Percentiles rank a stretch among this genome's conserved stretches.
phyloP scores from a whole-genome alignment of 2,888 invertebrate genomes.

The Siphlonurus alternatus region DNA sequence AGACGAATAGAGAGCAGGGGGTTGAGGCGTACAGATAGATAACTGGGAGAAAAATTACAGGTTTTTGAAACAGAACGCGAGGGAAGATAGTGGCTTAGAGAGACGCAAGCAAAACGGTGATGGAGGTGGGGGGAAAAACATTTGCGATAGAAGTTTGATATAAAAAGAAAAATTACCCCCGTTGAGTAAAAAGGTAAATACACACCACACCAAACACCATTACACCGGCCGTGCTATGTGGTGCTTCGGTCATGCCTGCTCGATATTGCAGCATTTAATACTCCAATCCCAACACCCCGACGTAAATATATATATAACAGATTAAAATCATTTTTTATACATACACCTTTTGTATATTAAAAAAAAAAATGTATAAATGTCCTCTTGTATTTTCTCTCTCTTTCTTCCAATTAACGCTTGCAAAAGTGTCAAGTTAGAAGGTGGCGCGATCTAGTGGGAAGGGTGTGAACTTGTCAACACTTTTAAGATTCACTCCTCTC shows the following conservation, averaged over 20 bases:
- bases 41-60: slow-evolving; percentile 3
- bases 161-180: slow-evolving; percentile 3
- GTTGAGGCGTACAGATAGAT: slow-evolving; percentile 1
- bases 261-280: too few relatives aligned
- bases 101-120: not conserved
- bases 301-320: not conserved
- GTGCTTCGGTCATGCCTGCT: too few relatives aligned
- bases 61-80: not conserved
- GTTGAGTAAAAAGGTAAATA: slow-evolving; percentile 2
- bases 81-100: not conserved
- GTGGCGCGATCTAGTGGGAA: not conserved
- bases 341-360: not conserved
- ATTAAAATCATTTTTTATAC: not conserved
- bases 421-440: not conserved
- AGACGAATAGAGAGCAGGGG: slow-evolving; percentile 3
- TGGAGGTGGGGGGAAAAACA: not conserved
- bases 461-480: not conserved
- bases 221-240: too few relatives aligned
- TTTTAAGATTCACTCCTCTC: not conserved
- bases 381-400: too few relatives aligned
- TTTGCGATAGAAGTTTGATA: slow-evolving; percentile 3
- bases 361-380: not conserved
- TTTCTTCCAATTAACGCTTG: not conserved
- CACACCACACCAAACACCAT: not conserved
- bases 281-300: too few relatives aligned